Percentiles rank a stretch among this genome's conserved stretches.
Conservation (phyloP, 2,888 invertebrate species). For the Heliconius ismenius region DNA sequence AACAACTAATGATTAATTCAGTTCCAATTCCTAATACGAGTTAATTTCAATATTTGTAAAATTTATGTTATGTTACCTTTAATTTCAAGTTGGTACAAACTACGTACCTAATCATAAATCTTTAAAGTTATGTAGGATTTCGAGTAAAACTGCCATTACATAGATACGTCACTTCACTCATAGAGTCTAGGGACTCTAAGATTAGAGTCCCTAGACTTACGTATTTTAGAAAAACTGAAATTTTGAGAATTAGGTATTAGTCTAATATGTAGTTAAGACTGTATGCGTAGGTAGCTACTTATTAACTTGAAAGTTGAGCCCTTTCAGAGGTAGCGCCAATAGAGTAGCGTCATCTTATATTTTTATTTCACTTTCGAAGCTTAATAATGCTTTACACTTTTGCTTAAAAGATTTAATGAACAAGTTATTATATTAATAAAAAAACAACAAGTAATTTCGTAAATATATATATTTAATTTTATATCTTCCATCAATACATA, state of each 20-base stretch:
- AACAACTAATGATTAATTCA: slow-evolving; percentile 9
- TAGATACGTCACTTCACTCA: too few species aligned
- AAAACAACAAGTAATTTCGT: slow-evolving; percentile 71
- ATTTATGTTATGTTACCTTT: background rate
- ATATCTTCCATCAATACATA: slow-evolving; percentile 83
- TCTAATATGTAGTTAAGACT: too few species aligned
- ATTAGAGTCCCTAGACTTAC: too few species aligned
- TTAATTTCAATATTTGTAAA: background rate
- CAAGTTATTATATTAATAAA: background rate
- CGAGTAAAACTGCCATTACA: too few species aligned
- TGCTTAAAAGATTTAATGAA: background rate
- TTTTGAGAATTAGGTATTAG: too few species aligned
- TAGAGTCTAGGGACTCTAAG: too few species aligned
- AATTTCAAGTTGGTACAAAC: background rate
- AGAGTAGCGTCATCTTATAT: background rate
- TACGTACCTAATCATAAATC: background rate
- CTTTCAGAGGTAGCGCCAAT: too few species aligned
- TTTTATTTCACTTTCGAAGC: background rate
- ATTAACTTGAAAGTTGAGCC: too few species aligned
- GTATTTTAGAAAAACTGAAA: too few species aligned
- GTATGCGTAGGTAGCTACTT: too few species aligned
- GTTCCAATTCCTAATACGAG: background rate
- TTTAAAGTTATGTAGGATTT: background rate
- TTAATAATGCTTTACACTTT: too few species aligned
- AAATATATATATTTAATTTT: slow-evolving; percentile 83